Evolutionary conservation across 1,140 invertebrate species (phyloP), one percentile per base, ranked within the genome.

Genomic region (Hestina assimilis): DNA sequence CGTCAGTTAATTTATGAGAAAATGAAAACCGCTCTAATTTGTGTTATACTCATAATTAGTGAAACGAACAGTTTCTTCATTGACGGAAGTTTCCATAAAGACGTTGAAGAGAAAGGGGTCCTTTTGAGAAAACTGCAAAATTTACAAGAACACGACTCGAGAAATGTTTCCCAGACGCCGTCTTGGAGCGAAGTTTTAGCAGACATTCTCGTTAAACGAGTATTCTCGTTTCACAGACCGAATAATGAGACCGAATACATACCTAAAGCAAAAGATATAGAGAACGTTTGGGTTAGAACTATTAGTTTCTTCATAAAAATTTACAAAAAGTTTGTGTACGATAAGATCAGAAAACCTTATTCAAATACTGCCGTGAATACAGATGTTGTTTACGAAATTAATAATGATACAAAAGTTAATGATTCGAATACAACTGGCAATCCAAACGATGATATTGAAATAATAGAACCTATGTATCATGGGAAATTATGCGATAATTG

Each of bases 181-280:
- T 64, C 72, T 45, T 83, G 80, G 80, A 83, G 74, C 63, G 75
- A 83, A 42, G 71, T 82, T 38, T 51, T 83, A 23, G 80, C 80
- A 4, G 69, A 81, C 47, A 60, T 78, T 38, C 66, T 80, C 43
- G 70, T 83, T 33, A 77, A 82, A 40, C 72, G 66, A 53, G 47
- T 74, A 56, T 69, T 72, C 28, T 64, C 62, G 33, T 71, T 68
- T 12, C 67, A 78, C 51, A 63, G 63, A 45, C 58, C 17, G 23
- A 26, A 66, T 66, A 35, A 48, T 42, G 54, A 48, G 3, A 51
- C 15, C 8, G 48, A 68, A 23, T 68, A 35, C 14, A 48, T 55
- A 28, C 41, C 41, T 17, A 54, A 54, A 17, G 23, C 54, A 26
- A 45, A 42, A n/a, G 20, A 28, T 29, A 46, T 64, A 12, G 54